These are phyloP conservation scores for Volucella zonaria DNA, from an alignment of 2,888 invertebrate genomes.

Conservation along the genomic window DNA sequence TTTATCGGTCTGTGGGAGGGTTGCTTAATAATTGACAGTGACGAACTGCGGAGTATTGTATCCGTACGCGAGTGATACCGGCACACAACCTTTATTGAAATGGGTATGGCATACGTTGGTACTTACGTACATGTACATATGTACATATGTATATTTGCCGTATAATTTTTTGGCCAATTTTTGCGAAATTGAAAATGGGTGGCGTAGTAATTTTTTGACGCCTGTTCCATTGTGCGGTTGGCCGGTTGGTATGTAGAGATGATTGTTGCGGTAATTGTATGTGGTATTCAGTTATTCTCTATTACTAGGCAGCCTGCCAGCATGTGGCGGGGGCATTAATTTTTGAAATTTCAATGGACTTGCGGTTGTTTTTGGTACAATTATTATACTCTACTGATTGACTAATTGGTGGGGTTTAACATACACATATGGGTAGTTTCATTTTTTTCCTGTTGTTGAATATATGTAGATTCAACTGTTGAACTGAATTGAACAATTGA, in stretches of 20 bases:
- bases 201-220: conserved; percentile 11
- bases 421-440: neutral
- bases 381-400: neutral
- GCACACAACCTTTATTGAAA: neutral
- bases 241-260: conserved; percentile 19
- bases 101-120: neutral
- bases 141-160: neutral
- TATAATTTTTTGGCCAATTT: neutral
- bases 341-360: conserved; percentile 28
- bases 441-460: neutral
- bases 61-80: neutral
- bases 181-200: neutral
- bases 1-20: conserved; percentile 19
- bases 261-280: conserved; percentile 26
- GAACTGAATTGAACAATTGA: too few relatives aligned
- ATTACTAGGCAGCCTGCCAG: neutral
- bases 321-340: neutral
- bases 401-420: conserved; percentile 35
- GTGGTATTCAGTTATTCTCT: neutral
- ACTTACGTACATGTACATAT: neutral
- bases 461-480: neutral
- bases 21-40: neutral
- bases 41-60: neutral
- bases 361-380: conserved; percentile 4
- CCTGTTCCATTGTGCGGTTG: conserved; percentile 19